Percentiles rank a stretch among this genome's conserved stretches.
Conservation (phyloP, 2,113 vertebrate genomes). For the Scolopax mira region DNA sequence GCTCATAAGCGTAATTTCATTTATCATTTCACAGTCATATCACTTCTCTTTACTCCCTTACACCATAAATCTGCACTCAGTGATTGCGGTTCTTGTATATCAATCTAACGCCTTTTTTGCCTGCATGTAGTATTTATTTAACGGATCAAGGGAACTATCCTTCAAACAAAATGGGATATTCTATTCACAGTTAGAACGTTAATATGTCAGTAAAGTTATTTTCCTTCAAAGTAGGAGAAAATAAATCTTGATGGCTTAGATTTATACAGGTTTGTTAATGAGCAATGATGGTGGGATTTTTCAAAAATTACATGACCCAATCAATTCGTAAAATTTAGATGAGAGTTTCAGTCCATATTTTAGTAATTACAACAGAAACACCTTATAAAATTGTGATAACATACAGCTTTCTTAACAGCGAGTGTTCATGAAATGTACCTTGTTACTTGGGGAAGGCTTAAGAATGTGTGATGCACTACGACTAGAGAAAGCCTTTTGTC, state of each 20-base stretch:
- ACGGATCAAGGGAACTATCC: conserved; percentile 75
- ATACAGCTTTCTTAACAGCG: neutral
- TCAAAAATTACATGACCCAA: conserved; percentile 37
- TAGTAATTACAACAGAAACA: conserved; percentile 53
- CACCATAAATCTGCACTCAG: conserved; percentile 67
- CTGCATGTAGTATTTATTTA: conserved; percentile 74
- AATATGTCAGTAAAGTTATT: conserved; percentile 81
- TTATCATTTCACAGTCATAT: conserved; percentile 68
- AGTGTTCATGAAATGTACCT: neutral
- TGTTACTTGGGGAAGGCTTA: neutral
- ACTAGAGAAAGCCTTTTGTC: neutral
- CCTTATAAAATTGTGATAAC: neutral
- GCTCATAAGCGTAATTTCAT: conserved; percentile 61
- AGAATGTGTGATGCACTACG: neutral
- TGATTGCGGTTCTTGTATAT: conserved; percentile 52
- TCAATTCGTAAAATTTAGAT: conserved; percentile 52
- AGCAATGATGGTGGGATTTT: conserved; percentile 51
- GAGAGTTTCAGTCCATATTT: conserved; percentile 49
- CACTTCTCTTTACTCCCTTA: conserved; percentile 71
- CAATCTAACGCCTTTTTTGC: conserved; percentile 35
- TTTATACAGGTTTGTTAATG: conserved; percentile 43
- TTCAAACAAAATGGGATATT: conserved; percentile 71
- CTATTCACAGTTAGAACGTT: conserved; percentile 78
- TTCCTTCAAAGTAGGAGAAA: conserved; percentile 62
- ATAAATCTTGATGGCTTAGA: conserved; percentile 67